Percentiles rank a stretch among this genome's conserved stretches.
Evolutionary conservation across 1,140 invertebrate genomes (phyloP).

Genomic region (Sycophaga agraensis): DNA sequence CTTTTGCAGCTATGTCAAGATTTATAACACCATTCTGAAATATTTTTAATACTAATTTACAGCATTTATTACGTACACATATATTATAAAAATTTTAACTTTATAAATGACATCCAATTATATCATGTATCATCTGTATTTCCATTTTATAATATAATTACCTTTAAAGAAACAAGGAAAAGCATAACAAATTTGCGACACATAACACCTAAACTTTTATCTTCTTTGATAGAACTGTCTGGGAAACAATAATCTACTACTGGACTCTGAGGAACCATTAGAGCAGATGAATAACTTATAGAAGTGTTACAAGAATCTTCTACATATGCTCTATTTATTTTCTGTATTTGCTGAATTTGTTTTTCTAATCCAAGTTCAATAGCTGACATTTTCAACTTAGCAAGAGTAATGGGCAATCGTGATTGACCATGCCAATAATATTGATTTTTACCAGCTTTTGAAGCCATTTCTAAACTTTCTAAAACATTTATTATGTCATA

Average conservation of each 20-base stretch:
- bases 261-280: slow-evolving; percentile 32
- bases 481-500: slow-evolving; percentile 79
- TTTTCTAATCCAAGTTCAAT: slow-evolving; percentile 37
- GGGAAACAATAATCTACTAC: slow-evolving; percentile 29
- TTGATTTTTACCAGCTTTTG: slow-evolving; percentile 64
- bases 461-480: slow-evolving; percentile 72
- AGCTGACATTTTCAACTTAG: slow-evolving; percentile 35
- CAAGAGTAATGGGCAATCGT: slow-evolving; percentile 29
- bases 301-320: slow-evolving; percentile 28
- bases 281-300: slow-evolving; percentile 11
- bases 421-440: slow-evolving; percentile 62
- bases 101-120: background rate
- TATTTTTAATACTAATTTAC: no score
- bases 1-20: slow-evolving; percentile 68
- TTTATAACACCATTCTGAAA: slow-evolving; percentile 68
- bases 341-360: slow-evolving; percentile 40
- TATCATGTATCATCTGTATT: slow-evolving; percentile 40
- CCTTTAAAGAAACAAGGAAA: slow-evolving; percentile 67
- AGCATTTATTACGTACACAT: no score
- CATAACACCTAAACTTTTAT: slow-evolving; percentile 69
- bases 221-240: slow-evolving; percentile 38
- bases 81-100: slow-evolving; percentile 15
- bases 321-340: slow-evolving; percentile 34
- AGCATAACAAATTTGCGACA: slow-evolving; percentile 75
- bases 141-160: slow-evolving; percentile 41